Conservation (phyloP, 2,113 vertebrate species). For the Bagarius yarrelli region DNA sequence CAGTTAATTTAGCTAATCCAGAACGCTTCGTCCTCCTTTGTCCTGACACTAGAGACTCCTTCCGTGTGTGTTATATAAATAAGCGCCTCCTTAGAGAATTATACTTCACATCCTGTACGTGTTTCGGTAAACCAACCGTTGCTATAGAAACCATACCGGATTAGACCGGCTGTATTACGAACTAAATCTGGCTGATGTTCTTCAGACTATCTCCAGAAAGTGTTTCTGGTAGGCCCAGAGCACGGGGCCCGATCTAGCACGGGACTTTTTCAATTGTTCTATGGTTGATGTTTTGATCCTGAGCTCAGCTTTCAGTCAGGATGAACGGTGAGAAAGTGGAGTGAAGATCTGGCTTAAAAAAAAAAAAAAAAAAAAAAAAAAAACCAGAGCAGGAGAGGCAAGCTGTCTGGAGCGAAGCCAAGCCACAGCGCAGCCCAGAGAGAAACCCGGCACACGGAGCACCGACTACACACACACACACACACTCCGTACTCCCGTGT, state of each 20-base stretch:
- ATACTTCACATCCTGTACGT: too few species aligned
- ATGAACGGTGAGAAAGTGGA: slow-evolving; percentile 71
- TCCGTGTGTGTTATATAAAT: too few species aligned
- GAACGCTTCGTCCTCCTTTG: too few species aligned
- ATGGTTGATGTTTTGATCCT: slow-evolving; percentile 82
- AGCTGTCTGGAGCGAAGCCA: slow-evolving; percentile 80
- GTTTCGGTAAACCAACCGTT: too few species aligned
- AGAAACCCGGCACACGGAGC: slow-evolving; percentile 3
- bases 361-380: slow-evolving; percentile 88
- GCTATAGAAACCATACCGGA: too few species aligned
- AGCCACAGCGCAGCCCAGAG: slow-evolving; percentile 83
- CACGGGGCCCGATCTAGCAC: slow-evolving; percentile 39
- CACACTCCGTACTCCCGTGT: background rate
- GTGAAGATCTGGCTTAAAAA: slow-evolving; percentile 79
- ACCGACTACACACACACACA: background rate
- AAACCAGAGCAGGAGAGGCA: slow-evolving; percentile 77
- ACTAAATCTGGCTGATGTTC: background rate
- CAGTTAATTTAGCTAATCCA: too few species aligned
- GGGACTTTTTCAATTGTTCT: slow-evolving; percentile 43
- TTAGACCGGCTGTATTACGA: too few species aligned
- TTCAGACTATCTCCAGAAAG: background rate
- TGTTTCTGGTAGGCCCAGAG: background rate
- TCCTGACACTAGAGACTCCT: too few species aligned
- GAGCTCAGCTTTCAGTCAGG: slow-evolving; percentile 86
- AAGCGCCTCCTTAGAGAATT: too few species aligned